phyloP scores from a whole-genome alignment of 2,113 vertebrate genomes.

The Xenopus laevis region DNA sequence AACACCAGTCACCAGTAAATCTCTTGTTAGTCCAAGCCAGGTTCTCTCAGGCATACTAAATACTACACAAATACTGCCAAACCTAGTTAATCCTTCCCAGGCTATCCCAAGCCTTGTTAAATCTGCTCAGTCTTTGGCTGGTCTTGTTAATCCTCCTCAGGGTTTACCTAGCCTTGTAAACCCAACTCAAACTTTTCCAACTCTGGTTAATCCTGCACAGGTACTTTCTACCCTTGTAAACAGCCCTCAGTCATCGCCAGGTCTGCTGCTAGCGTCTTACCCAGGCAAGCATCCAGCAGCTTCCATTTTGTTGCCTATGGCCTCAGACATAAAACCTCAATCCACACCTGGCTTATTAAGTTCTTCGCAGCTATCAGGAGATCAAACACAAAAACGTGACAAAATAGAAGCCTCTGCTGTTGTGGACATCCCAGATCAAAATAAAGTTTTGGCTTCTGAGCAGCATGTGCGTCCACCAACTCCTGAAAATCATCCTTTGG shows the following conservation, averaged over 20 bases:
- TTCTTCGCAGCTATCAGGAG: conserved; percentile 14
- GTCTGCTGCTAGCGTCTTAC: conserved; percentile 50
- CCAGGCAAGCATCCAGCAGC: conserved; percentile 50
- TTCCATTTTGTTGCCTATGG: conserved; percentile 5
- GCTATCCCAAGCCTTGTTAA: conserved; percentile 50
- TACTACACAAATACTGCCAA: conserved; percentile 25
- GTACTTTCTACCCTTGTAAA: conserved; percentile 24
- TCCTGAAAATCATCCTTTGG: neutral
- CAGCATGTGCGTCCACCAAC: neutral
- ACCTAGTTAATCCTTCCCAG: conserved; percentile 35
- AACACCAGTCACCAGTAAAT: conserved; percentile 8
- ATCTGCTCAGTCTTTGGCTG: conserved; percentile 56
- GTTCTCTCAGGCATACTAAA: conserved; percentile 30
- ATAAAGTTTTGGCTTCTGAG: conserved; percentile 8
- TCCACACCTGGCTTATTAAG: conserved; percentile 49
- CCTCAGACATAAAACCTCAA: conserved; percentile 46
- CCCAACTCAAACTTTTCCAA: conserved; percentile 52
- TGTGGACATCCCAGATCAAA: neutral
- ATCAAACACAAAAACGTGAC: conserved; percentile 8
- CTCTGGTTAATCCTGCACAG: conserved; percentile 29
- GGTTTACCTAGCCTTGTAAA: conserved; percentile 65
- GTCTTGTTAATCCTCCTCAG: conserved; percentile 64
- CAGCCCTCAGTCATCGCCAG: conserved; percentile 55
- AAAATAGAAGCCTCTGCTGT: neutral
- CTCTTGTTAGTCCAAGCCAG: conserved; percentile 27